Percentiles rank a stretch among this genome's conserved stretches.
phyloP scores from a whole-genome alignment of 2,888 invertebrate species.

The Cosmorhoe ocellata region DNA sequence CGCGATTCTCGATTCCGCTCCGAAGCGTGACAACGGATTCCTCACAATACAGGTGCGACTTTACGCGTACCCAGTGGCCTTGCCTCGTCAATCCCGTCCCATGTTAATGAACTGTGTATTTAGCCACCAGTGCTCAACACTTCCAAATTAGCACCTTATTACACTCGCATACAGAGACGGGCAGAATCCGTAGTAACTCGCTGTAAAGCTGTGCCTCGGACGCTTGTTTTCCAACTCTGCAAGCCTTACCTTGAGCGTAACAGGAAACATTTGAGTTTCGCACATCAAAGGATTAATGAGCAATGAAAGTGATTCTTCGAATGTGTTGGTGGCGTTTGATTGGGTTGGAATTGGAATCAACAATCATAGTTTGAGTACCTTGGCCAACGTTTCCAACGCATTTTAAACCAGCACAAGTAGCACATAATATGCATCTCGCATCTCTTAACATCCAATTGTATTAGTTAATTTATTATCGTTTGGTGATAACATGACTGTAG shows the following conservation, averaged over 20 bases:
- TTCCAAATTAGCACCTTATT: constrained; percentile 57
- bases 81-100: constrained; percentile 39
- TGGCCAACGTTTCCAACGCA: neutral
- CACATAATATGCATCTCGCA: too few species aligned
- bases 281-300: constrained; percentile 22
- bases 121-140: constrained; percentile 37
- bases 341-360: constrained; percentile 17
- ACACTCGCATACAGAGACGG: constrained; percentile 34
- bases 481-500: neutral
- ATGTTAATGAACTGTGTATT: constrained; percentile 56
- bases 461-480: neutral
- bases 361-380: constrained; percentile 4
- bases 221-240: constrained; percentile 10
- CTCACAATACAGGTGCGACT: constrained; percentile 6
- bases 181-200: constrained; percentile 6
- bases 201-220: constrained; percentile 1
- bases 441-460: too few species aligned
- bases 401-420: too few species aligned
- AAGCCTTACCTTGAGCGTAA: constrained; percentile 15
- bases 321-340: constrained; percentile 14
- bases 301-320: constrained; percentile 18
- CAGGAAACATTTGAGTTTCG: constrained; percentile 18
- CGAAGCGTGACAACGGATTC: constrained; percentile 1
- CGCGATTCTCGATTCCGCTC: neutral
- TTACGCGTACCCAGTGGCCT: constrained; percentile 42